A percentile compares a stretch with the other conserved stretches of the same genome.
These are phyloP conservation scores for Ephydatia muelleri DNA, from an alignment of 37 sponge, comb jelly and placozoan species.

Conservation along the genomic window DNA sequence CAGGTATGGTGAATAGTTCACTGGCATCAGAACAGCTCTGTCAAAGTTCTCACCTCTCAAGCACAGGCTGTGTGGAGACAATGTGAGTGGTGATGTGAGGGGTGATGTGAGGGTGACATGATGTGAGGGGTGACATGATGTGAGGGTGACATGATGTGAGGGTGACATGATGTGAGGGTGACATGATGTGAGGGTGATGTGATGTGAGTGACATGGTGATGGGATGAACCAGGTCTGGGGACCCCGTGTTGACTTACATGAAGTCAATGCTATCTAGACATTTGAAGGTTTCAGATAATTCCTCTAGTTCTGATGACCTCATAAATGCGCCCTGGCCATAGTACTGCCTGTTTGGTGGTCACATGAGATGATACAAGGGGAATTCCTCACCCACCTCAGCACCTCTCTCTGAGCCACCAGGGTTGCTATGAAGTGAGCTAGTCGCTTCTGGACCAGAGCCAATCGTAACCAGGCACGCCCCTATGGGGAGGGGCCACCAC, in stretches of 20 bases:
- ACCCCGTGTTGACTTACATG: constrained; percentile 39
- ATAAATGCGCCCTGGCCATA: constrained; percentile 65
- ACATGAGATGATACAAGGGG: not conserved
- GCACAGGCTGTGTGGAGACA: constrained; percentile 44
- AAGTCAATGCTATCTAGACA: constrained; percentile 87
- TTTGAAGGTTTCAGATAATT: constrained; percentile 60
- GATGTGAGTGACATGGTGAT: not conserved
- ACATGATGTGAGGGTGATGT: not conserved
- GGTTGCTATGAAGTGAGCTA: constrained; percentile 47
- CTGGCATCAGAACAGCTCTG: constrained; percentile 23
- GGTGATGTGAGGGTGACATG: not conserved
- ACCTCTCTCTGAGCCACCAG: constrained; percentile 24
- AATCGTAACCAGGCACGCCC: constrained; percentile 75
- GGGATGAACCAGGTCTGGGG: not conserved
- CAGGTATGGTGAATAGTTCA: constrained; percentile 67
- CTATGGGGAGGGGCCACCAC: constrained; percentile 35
- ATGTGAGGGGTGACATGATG: not conserved
- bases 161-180: not conserved
- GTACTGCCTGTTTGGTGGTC: constrained; percentile 5
- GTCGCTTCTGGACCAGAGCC: constrained; percentile 75
- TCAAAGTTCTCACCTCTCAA: constrained; percentile 53
- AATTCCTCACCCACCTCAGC: constrained; percentile 24
- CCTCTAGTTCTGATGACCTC: constrained; percentile 40
- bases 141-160: not conserved
- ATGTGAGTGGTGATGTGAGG: not conserved